Conservation (phyloP, 2,888 invertebrate species). For the Dryomyza anilis region DNA sequence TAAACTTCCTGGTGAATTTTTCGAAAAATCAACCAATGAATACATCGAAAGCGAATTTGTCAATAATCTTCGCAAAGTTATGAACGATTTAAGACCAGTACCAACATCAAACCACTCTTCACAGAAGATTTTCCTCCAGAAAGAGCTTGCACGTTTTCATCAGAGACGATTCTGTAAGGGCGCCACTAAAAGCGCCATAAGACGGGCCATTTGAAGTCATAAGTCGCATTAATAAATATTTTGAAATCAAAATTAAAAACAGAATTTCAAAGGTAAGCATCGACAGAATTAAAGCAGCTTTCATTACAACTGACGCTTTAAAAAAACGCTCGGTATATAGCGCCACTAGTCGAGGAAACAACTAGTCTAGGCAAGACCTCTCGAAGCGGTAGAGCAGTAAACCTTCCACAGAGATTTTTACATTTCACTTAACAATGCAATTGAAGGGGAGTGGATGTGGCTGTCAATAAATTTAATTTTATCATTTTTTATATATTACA, state of each 20-base stretch:
- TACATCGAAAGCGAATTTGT: constrained; percentile 19
- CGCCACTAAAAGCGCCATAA: constrained; percentile 18
- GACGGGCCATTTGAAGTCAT: constrained; percentile 11
- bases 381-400: background rate
- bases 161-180: constrained; percentile 3
- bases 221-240: background rate
- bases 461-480: too few relatives aligned
- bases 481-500: too few relatives aligned
- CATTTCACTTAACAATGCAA: too few relatives aligned
- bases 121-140: constrained; percentile 10
- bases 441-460: too few relatives aligned
- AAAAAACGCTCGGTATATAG: background rate
- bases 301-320: background rate
- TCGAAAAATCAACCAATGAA: constrained; percentile 15
- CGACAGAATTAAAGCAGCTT: background rate
- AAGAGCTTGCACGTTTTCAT: constrained; percentile 12
- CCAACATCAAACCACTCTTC: constrained; percentile 16
- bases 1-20: constrained; percentile 31
- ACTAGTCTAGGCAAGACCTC: background rate
- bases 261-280: background rate
- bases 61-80: constrained; percentile 10
- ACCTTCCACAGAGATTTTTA: background rate
- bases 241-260: background rate
- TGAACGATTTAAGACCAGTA: constrained; percentile 15
- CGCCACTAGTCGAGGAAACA: background rate